These are phyloP conservation scores for Eupithecia vulgata DNA, from an alignment of 2,888 invertebrate genomes.

Conservation along the genomic window DNA sequence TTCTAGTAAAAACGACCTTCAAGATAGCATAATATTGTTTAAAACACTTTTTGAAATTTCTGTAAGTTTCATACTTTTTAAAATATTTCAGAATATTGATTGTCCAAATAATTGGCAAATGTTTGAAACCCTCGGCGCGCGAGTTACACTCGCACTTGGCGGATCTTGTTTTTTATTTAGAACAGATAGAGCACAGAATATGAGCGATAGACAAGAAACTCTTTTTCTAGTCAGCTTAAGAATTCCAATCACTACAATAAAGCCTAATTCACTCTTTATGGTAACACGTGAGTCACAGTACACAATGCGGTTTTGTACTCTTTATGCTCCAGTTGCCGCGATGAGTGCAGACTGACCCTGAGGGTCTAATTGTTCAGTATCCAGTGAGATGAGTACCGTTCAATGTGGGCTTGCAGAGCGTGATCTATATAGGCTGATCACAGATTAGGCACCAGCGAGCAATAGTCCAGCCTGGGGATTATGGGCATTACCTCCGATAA, in stretches of 20 bases:
- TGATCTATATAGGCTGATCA: not conserved
- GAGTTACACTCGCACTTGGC: no score
- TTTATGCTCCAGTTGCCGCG: not conserved
- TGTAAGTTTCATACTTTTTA: no score
- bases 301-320: constrained; percentile 11
- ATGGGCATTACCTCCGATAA: no score
- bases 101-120: no score
- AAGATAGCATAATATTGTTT: no score
- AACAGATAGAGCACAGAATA: no score
- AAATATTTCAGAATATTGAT: no score
- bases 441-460: not conserved
- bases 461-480: no score
- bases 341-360: not conserved
- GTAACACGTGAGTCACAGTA: constrained; percentile 3
- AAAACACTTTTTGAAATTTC: no score
- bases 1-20: no score
- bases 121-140: no score
- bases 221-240: not conserved
- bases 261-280: not conserved
- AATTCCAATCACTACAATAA: not conserved
- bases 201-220: not conserved
- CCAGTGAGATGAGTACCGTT: not conserved
- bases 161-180: no score
- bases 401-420: not conserved
- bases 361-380: not conserved